Evolutionary conservation across 92 coral and sea anemone genomes (phyloP).

Genomic region (Galaxea fascicularis): DNA sequence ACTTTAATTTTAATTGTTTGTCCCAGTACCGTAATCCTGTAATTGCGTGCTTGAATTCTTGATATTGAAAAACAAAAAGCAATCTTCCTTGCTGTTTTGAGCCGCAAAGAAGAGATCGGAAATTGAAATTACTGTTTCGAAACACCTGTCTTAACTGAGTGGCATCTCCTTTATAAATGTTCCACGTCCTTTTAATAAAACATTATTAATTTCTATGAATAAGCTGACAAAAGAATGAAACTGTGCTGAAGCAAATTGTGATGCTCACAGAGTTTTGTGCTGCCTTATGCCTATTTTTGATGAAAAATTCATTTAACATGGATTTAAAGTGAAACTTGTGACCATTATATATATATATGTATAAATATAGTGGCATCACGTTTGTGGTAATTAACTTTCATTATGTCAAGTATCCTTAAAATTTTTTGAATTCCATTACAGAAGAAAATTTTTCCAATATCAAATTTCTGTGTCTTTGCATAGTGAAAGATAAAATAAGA

Average conservation of each 20-base stretch:
- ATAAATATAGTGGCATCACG: not conserved
- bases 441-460: too few species aligned
- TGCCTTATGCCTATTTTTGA: conserved; percentile 1
- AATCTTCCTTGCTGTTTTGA: not conserved
- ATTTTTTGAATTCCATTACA: too few species aligned
- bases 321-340: not conserved
- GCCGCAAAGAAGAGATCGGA: not conserved
- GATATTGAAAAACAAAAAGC: not conserved
- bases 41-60: not conserved
- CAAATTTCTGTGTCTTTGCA: too few species aligned
- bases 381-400: not conserved
- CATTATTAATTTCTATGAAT: not conserved
- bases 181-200: not conserved
- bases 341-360: not conserved
- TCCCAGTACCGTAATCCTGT: not conserved
- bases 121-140: not conserved
- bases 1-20: not conserved
- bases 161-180: not conserved
- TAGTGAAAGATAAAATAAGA: too few species aligned
- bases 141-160: conserved; percentile 29
- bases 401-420: too few species aligned
- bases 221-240: not conserved
- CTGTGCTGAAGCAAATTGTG: not conserved
- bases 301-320: not conserved
- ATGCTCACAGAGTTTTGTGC: not conserved